Base-by-base conservation (phyloP, 2,113 vertebrate species). In the Empidonax alnorum region DNA sequence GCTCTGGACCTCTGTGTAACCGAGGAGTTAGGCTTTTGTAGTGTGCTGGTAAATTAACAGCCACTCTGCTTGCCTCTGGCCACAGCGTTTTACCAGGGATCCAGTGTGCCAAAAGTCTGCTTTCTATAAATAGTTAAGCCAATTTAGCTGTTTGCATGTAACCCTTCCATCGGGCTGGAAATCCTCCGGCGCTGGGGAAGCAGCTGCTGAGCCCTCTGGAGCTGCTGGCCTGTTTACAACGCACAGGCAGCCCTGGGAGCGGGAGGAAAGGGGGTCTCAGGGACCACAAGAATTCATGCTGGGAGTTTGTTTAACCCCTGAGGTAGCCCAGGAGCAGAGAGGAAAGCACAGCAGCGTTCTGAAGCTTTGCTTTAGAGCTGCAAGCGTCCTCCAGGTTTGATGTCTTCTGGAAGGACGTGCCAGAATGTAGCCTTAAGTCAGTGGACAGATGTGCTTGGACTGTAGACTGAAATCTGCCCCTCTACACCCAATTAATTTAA, bases 111-210 rank as follows among this genome's bases (percentile, higher is more conserved):
- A 50, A 61, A 95, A 91, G 35, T 72, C 92, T 46, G 75, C 3
- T 46, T 82, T 59, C 89, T 86, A 90, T 86, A 88, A 94, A 93
- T 68, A 93, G 90, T 52, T 94, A 94, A 89, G 67, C 90, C 80
- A 91, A 83, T 94, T 93, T 75, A 62, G 37, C 72, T 89, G 87
- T 94, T 93, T 93, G 92, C 53, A 59, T 76, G 72, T 93, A 91
- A 93, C 94, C 58, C 72, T 90, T 91, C 80, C 86, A 69, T 52
- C 84, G 80, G 31, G 44, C 84, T 94, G 35, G 15, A 63, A 72
- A 16, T 20, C 80, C 58, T 37, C 24, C 33, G 12, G 46, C 0
- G 0, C 69, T 30, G 69, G n/a, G 74, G 33, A 82, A 82, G 78
- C 87, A 84, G 77, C 93, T 71, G 66, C 39, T 61, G 78, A 90